phyloP scores from a whole-genome alignment of 1,140 invertebrate species.

The Drosophila pseudoananassae region DNA sequence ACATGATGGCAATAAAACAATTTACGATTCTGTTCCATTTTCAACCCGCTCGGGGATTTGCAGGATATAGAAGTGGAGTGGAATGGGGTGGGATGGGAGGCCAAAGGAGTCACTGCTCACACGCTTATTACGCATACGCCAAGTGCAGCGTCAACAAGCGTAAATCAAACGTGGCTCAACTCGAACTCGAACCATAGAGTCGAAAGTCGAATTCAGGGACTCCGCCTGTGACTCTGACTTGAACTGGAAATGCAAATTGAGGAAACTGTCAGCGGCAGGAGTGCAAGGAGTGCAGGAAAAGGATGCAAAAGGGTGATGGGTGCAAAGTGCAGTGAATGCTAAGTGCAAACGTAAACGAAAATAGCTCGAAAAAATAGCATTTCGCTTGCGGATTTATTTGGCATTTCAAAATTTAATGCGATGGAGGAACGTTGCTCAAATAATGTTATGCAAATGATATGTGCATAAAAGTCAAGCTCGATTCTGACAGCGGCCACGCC shows the following conservation, averaged over 20 bases:
- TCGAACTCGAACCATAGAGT: constrained; percentile 1
- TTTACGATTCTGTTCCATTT: constrained; percentile 32
- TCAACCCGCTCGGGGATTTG: background rate
- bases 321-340: constrained; percentile 63
- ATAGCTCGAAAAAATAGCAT: constrained; percentile 70
- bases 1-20: constrained; percentile 49
- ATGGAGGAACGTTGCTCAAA: constrained; percentile 52
- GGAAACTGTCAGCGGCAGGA: constrained; percentile 68
- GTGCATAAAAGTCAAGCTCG: constrained; percentile 81
- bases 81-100: constrained; percentile 4
- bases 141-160: constrained; percentile 65
- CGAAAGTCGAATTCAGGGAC: constrained; percentile 53
- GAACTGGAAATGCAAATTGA: constrained; percentile 65
- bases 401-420: constrained; percentile 78
- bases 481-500: constrained; percentile 40
- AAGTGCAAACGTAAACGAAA: constrained; percentile 68
- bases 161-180: constrained; percentile 67
- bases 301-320: background rate
- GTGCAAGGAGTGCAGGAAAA: constrained; percentile 21
- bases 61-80: background rate
- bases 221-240: constrained; percentile 1
- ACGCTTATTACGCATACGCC: constrained; percentile 69
- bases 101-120: constrained; percentile 29
- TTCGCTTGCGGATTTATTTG: constrained; percentile 76
- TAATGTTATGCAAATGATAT: constrained; percentile 84